Evolutionary conservation across 2,113 vertebrate species (phyloP).

Genomic region (Canis aureus): DNA sequence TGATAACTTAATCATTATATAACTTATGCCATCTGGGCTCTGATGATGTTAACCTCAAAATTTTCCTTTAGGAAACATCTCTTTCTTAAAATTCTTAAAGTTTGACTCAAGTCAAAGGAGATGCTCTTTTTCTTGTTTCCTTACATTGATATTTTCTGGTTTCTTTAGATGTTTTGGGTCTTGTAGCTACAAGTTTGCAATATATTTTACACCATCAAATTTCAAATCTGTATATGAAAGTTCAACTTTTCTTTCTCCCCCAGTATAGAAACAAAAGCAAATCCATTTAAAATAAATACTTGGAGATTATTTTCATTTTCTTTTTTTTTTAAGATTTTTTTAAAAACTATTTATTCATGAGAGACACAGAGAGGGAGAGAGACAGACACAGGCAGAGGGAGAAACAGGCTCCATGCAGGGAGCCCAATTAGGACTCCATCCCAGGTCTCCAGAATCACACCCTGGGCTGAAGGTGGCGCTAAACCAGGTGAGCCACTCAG

Average conservation of each 20-base stretch:
- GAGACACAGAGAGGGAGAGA: too few species aligned
- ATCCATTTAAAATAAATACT: not conserved
- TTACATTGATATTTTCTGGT: not conserved
- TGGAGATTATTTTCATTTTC: not conserved
- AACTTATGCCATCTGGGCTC: slow-evolving; percentile 39
- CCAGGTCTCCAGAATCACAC: too few species aligned
- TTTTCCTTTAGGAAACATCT: not conserved
- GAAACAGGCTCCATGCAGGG: too few species aligned
- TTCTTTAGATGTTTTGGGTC: not conserved
- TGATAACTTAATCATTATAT: slow-evolving; percentile 59
- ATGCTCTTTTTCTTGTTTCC: not conserved
- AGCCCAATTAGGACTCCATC: too few species aligned
- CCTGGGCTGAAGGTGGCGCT: too few species aligned
- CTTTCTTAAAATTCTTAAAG: not conserved
- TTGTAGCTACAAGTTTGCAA: not conserved
- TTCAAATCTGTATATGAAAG: not conserved
- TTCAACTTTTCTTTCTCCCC: not conserved
- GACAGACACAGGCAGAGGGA: too few species aligned
- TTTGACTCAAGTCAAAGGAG: not conserved
- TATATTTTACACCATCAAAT: not conserved
- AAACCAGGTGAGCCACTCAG: too few species aligned
- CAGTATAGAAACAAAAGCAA: not conserved
- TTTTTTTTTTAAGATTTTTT: too few species aligned
- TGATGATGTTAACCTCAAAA: not conserved
- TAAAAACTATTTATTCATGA: too few species aligned